Evolutionary conservation across 2,888 invertebrate species (phyloP), one percentile per base, ranked within the genome.

Genomic region (Odontothrips loti): DNA sequence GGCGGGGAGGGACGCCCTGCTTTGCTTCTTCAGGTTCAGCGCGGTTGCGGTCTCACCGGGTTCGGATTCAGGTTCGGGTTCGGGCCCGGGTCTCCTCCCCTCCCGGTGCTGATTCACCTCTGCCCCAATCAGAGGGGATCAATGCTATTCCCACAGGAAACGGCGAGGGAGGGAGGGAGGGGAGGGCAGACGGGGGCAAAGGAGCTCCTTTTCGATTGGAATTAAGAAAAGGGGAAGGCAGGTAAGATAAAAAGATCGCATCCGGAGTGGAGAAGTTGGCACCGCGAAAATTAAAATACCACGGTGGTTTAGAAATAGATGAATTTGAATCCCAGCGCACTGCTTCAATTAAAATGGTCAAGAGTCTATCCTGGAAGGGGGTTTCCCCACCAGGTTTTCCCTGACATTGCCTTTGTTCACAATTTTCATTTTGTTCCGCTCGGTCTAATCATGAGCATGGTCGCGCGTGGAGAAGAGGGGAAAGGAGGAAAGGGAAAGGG

Each of bases 91-190:
- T 27, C 9, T 12, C 68, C 27, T 4, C 23, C 68, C 27, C 27
- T 27, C 1, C 23, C 34, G 34, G 3, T 6, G 34, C 34, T 6
- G 34, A 43, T 43, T 43, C 34, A 43, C 34, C 34, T 6, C 3
- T 1, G n/a, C 68, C 68, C 27, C 68, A 75, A 75, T 75, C 68
- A 75, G 12, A 75, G 27, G 68, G 68, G 68, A 75, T 75, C 68
- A 75, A 75, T 75, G n/a, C 68, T 9, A 68, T 68, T 68, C 68
- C 68, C 20, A 9, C 27, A 75, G 68, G 68, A 11, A 11, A 23
- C 68, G 68, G 20, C 15, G 51, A 23, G 68, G 68, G 23, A 1
- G 58, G 58, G n/a, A 68, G 23, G 23, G 17, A 20, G n/a, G 17
- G 20, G 23, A 23, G 23, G 68, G n/a, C 23, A 68, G 68, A 11